phyloP scores from a whole-genome alignment of 2,113 vertebrate genomes.

The Ceyx cyanopectus region DNA sequence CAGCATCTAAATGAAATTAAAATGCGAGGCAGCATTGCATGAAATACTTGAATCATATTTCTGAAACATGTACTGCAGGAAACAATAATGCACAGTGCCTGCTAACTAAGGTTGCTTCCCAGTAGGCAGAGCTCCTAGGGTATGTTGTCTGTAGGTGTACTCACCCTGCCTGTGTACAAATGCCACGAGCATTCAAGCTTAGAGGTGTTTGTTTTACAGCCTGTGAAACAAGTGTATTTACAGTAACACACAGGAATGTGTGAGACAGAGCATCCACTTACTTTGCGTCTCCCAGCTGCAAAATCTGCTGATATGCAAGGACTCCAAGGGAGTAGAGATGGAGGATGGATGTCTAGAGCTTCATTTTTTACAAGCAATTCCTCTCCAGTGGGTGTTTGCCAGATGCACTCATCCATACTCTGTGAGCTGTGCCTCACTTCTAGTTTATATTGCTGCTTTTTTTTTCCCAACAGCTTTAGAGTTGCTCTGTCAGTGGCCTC shows the following conservation, averaged over 20 bases:
- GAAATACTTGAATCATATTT: neutral
- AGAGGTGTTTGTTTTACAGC: neutral
- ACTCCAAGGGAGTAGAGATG: neutral
- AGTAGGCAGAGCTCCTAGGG: neutral
- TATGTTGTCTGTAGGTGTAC: neutral
- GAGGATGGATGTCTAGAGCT: neutral
- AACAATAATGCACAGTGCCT: neutral
- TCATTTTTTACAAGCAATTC: neutral
- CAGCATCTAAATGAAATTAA: neutral
- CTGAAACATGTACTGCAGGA: neutral
- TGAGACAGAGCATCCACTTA: neutral
- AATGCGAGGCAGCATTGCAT: neutral
- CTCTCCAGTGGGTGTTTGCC: neutral
- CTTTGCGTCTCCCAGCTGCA: neutral
- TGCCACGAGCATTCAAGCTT: neutral
- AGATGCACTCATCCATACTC: neutral
- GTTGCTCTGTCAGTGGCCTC: neutral
- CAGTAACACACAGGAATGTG: neutral
- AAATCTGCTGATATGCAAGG: neutral
- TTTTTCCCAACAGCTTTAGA: conserved; percentile 22
- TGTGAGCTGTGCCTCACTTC: neutral
- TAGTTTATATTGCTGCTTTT: neutral
- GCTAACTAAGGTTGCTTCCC: neutral
- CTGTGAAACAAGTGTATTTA: neutral
- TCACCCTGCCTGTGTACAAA: neutral